These are phyloP conservation scores for Corythornis cristatus DNA, from an alignment of 2,113 vertebrate genomes.

Conservation along the genomic window DNA sequence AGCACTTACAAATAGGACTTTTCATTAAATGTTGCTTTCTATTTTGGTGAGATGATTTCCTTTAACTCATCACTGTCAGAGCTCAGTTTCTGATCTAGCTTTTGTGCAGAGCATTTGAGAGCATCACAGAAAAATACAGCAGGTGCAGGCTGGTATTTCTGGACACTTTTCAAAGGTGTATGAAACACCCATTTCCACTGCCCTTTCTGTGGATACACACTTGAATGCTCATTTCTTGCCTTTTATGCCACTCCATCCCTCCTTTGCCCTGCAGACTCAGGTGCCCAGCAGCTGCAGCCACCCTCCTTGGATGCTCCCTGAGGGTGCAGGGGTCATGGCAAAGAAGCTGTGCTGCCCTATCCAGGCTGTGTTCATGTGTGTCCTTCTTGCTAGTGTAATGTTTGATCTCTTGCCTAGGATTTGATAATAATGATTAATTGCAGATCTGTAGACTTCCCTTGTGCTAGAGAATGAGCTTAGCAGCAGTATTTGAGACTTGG, in stretches of 20 bases:
- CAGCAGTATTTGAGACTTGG: not conserved
- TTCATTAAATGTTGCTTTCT: not conserved
- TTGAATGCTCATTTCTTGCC: not conserved
- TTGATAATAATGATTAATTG: not conserved
- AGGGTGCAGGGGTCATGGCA: not conserved
- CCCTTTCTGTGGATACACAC: not conserved
- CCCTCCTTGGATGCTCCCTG: not conserved
- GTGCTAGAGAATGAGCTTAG: not conserved
- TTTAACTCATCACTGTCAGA: not conserved
- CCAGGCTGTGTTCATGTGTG: rapidly evolving
- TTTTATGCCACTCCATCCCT: not conserved
- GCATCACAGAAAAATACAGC: not conserved
- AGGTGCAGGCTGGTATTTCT: not conserved
- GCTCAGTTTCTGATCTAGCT: not conserved
- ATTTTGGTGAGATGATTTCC: not conserved
- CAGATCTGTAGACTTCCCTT: not conserved
- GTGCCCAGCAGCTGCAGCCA: not conserved
- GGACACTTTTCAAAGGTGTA: not conserved
- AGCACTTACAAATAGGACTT: not conserved
- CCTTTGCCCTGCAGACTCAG: not conserved
- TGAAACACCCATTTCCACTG: not conserved
- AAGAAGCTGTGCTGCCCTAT: rapidly evolving
- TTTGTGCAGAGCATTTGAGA: not conserved
- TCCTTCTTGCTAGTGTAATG: not conserved
- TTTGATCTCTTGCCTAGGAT: not conserved